Conservation (phyloP, 1,140 invertebrate genomes). For the Callitettix versicolor region DNA sequence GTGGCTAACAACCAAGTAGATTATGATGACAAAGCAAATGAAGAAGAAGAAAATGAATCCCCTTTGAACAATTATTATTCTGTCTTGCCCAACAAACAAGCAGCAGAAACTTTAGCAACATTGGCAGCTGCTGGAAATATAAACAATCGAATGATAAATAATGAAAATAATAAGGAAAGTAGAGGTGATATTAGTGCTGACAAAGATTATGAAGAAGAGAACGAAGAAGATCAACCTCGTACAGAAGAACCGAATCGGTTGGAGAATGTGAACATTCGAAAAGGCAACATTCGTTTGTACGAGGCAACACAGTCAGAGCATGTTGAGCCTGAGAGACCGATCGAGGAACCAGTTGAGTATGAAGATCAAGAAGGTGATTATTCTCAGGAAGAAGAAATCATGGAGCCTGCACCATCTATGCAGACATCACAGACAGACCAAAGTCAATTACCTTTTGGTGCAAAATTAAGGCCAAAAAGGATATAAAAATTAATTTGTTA, state of each 20-base stretch:
- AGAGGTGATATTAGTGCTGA: not conserved
- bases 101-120: constrained; percentile 39
- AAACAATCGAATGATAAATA: not conserved
- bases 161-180: not conserved
- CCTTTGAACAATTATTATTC: constrained; percentile 29
- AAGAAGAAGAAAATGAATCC: not conserved
- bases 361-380: constrained; percentile 10
- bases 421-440: not conserved
- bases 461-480: constrained; percentile 9
- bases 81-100: constrained; percentile 38
- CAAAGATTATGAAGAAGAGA: constrained; percentile 5
- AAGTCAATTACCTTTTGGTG: constrained; percentile 7
- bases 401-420: not conserved
- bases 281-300: not conserved
- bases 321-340: not conserved
- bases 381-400: constrained; percentile 1
- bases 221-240: not conserved
- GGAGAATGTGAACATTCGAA: not conserved
- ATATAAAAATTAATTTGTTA: not conserved
- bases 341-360: not conserved
- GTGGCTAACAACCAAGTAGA: constrained; percentile 12
- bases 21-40: constrained; percentile 2
- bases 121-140: constrained; percentile 30
- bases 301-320: not conserved
- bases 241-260: not conserved